Percentiles rank a stretch among this genome's conserved stretches.
These are phyloP conservation scores for Heteractis magnifica DNA, from an alignment of 92 coral and sea anemone species.

Conservation along the genomic window DNA sequence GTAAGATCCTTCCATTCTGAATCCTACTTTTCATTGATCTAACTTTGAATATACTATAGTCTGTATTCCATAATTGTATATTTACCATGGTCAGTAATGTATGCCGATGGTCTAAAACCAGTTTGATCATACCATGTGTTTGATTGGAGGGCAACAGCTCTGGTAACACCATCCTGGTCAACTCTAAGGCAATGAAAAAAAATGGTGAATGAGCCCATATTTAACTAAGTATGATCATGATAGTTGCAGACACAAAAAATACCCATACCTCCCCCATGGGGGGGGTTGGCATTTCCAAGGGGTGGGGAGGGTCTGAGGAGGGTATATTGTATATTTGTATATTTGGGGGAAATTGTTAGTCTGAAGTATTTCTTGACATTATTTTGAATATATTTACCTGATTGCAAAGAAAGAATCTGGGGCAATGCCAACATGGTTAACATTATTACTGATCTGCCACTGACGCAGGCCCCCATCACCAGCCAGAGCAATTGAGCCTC, in stretches of 20 bases:
- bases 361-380: background rate
- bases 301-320: background rate
- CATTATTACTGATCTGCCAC: slow-evolving; percentile 77
- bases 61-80: too few relatives aligned
- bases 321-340: background rate
- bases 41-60: too few relatives aligned
- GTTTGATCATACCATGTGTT: slow-evolving; percentile 72
- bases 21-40: too few relatives aligned
- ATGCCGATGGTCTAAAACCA: slow-evolving; percentile 67
- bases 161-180: slow-evolving; percentile 43
- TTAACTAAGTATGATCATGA: too few relatives aligned
- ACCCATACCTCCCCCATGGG: background rate
- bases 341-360: background rate
- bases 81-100: slow-evolving; percentile 82
- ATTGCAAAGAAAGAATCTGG: slow-evolving; percentile 91
- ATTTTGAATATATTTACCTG: slow-evolving; percentile 33
- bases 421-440: slow-evolving; percentile 74
- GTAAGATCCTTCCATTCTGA: too few relatives aligned
- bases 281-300: background rate
- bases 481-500: slow-evolving; percentile 85
- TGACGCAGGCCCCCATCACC: slow-evolving; percentile 97
- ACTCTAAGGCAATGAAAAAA: slow-evolving; percentile 44
- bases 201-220: too few relatives aligned
- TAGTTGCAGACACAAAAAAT: background rate
- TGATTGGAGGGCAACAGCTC: slow-evolving; percentile 79